Evolutionary conservation across 2,113 vertebrate genomes (phyloP).

Genomic region (Nestor notabilis): DNA sequence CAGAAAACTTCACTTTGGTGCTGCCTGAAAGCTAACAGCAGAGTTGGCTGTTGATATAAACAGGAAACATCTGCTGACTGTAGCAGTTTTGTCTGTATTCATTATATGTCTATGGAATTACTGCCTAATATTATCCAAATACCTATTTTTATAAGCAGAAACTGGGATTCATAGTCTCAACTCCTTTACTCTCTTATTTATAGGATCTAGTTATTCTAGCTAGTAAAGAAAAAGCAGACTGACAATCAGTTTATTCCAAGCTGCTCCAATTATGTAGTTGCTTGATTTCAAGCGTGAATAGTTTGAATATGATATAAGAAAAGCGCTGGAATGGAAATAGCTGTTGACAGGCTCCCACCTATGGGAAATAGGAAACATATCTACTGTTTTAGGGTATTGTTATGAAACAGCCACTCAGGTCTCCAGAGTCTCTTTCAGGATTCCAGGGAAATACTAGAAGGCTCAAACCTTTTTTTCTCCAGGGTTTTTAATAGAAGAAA

Average conservation of each 20-base stretch:
- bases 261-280: conserved; percentile 14
- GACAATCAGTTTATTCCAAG: conserved; percentile 32
- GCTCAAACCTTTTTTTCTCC: neutral
- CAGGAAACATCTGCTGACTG: neutral
- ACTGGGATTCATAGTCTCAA: neutral
- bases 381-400: neutral
- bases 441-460: conserved; percentile 8
- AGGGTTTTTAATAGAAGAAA: neutral
- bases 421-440: neutral
- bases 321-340: conserved; percentile 9
- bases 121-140: neutral
- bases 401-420: neutral
- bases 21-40: neutral
- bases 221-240: neutral
- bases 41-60: neutral
- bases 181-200: neutral
- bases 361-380: neutral
- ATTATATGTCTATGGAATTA: neutral
- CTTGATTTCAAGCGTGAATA: neutral
- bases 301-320: neutral
- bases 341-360: conserved; percentile 39
- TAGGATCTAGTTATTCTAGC: neutral
- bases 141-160: neutral
- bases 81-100: neutral
- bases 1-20: neutral